Evolutionary conservation across 2,113 vertebrate genomes (phyloP), one percentile per base, ranked within the genome.

Genomic region (Pelecanus crispus): DNA sequence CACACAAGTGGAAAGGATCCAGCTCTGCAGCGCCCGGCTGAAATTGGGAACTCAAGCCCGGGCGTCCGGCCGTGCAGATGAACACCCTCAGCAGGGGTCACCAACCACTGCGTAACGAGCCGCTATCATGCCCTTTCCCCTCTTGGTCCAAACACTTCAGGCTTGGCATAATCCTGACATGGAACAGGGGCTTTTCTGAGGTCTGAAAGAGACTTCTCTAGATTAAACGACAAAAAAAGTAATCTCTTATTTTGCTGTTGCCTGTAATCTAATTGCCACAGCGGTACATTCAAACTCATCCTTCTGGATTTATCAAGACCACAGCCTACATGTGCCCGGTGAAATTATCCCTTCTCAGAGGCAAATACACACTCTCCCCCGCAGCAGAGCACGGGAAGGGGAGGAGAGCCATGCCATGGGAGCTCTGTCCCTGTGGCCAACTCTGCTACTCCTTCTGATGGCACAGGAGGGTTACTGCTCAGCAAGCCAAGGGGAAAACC

Each of bases 21-120:
- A 93, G 25, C 40, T 38, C 45, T 9, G 7, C 72, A 78, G 45
- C 2, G 1, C 25, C 11, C 0, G 0, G 22, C 10, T 63, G 40
- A 63, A 67, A 63, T 4, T 0, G 0, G 56, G 56, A 87, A 13
- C 13, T 40, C 0, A 0, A 42, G 44, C 38, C 32, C 0, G 0
- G 17, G 31, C 2, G 1, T 17, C 20, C 3, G 1, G 21, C 38
- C 5, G 0, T 5, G 40, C 22, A 45, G 68, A n/a, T 44, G 59
- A 90, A 21, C 9, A 28, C 31, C 21, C 38, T 66, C 55, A 56
- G 34, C 28, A 29, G 21, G 32, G 49, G 45, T 29, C 59, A 86
- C 25, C 10, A 8, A 25, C 34, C 11, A 2, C 44, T 47, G 83
- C 24, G 1, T 36, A 66, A 17, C 0, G 6, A 86, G 71, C 16